Percentiles rank a stretch among this genome's conserved stretches.
phyloP scores from a whole-genome alignment of 2,797 vertebrate genomes.

The Diplodus sargus region DNA sequence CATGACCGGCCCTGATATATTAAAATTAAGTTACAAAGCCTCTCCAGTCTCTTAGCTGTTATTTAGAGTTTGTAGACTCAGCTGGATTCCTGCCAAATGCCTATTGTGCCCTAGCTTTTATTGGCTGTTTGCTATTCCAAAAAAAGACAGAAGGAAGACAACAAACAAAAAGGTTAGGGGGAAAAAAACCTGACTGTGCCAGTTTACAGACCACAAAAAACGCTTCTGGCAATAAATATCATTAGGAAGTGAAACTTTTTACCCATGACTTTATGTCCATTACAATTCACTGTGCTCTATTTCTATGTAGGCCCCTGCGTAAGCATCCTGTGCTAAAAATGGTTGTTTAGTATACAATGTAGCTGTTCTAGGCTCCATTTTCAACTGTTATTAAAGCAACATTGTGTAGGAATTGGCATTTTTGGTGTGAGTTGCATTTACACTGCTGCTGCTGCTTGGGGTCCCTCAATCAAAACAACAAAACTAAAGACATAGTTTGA shows the following conservation, averaged over 20 bases:
- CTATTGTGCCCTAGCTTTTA: conserved; percentile 17
- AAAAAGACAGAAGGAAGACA: background rate
- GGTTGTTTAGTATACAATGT: background rate
- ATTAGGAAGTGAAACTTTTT: conserved; percentile 5
- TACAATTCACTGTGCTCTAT: background rate
- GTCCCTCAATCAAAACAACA: no score
- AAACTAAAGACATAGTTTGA: no score
- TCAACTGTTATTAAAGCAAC: background rate
- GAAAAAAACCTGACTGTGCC: background rate
- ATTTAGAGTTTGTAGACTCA: conserved; percentile 28
- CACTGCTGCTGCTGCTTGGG: background rate
- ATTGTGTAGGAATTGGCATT: no score
- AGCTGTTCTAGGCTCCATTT: background rate
- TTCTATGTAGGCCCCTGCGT: background rate
- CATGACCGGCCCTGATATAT: conserved; percentile 20
- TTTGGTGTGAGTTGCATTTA: background rate
- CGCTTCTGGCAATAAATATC: background rate
- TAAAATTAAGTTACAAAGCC: conserved; percentile 27
- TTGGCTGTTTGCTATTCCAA: background rate
- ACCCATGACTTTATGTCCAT: conserved; percentile 2
- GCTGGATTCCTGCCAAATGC: conserved; percentile 11
- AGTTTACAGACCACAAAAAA: background rate
- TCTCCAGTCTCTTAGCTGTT: conserved; percentile 16
- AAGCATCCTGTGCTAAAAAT: no score
- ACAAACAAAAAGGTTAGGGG: background rate